A percentile compares a stretch with the other conserved stretches of the same genome.
Conservation (phyloP, 2,888 invertebrate genomes). For the Chrysolina haemoptera region DNA sequence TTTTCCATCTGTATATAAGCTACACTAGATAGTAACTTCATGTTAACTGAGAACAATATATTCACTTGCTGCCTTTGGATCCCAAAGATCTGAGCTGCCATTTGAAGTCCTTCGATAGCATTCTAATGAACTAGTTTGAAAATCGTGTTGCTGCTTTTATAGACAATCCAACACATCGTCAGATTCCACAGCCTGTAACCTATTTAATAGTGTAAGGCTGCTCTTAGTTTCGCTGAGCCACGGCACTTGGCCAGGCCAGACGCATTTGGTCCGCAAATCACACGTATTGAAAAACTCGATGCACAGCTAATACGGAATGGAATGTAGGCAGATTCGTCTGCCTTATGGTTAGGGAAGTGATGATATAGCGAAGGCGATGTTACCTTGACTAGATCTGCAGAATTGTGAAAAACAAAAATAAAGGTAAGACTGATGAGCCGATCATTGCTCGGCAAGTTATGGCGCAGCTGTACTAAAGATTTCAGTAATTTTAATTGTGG, state of each 20-base stretch:
- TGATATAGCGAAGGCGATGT: slow-evolving; percentile 28
- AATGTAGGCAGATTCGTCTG: slow-evolving; percentile 66
- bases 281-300: slow-evolving; percentile 62
- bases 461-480: slow-evolving; percentile 60
- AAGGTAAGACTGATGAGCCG: slow-evolving; percentile 38
- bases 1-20: slow-evolving; percentile 1
- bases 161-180: neutral
- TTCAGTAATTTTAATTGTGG: slow-evolving; percentile 49
- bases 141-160: slow-evolving; percentile 4
- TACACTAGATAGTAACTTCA: neutral
- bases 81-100: slow-evolving; percentile 3
- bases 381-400: slow-evolving; percentile 65
- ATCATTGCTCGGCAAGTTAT: slow-evolving; percentile 60
- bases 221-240: slow-evolving; percentile 66
- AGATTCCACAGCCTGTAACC: neutral
- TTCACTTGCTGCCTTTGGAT: slow-evolving; percentile 2
- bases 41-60: neutral
- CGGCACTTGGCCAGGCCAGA: slow-evolving; percentile 62
- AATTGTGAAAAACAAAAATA: slow-evolving; percentile 45
- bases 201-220: slow-evolving; percentile 34
- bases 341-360: slow-evolving; percentile 20
- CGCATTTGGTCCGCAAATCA: slow-evolving; percentile 69
- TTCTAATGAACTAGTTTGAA: neutral
- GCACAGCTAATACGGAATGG: slow-evolving; percentile 68
- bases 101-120: neutral